A percentile compares a stretch with the other conserved stretches of the same genome.
Evolutionary conservation across 2,888 invertebrate species (phyloP).

Genomic region (Mimumesa dahlbomi): DNA sequence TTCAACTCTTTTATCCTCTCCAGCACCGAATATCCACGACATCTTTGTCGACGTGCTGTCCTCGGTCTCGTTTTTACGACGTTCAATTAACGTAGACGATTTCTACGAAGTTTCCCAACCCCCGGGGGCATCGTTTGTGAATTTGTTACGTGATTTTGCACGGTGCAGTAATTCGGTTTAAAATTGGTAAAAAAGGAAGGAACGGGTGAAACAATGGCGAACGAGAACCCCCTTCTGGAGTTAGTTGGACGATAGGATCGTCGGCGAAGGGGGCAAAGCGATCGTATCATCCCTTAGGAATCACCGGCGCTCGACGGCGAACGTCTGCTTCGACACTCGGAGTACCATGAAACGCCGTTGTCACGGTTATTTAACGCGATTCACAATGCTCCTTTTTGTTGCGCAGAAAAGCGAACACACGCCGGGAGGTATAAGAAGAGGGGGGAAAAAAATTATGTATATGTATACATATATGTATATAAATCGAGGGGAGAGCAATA

Average conservation of each 20-base stretch:
- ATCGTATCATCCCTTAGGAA: conserved; percentile 49
- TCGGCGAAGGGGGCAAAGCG: conserved; percentile 35
- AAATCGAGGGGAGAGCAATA: too few species aligned
- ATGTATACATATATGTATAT: too few species aligned
- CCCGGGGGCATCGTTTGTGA: background rate
- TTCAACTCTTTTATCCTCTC: too few species aligned
- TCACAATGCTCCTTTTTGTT: conserved; percentile 13
- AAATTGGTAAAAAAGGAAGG: too few species aligned
- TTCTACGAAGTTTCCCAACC: background rate
- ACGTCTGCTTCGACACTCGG: conserved; percentile 41
- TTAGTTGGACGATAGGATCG: too few species aligned
- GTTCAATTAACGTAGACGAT: background rate
- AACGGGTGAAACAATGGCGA: too few species aligned
- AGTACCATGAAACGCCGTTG: conserved; percentile 70
- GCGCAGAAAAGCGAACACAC: too few species aligned
- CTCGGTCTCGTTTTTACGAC: background rate
- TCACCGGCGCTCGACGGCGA: background rate
- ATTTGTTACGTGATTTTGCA: conserved; percentile 22
- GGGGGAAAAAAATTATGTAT: background rate
- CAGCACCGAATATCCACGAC: too few species aligned
- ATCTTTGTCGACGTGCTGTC: background rate
- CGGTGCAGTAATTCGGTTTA: conserved; percentile 2
- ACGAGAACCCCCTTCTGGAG: too few species aligned
- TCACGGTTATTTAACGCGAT: conserved; percentile 69
- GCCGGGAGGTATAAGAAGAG: background rate